Conservation (phyloP, 2,797 vertebrate genomes). For the Pseudochirops cupreus region DNA sequence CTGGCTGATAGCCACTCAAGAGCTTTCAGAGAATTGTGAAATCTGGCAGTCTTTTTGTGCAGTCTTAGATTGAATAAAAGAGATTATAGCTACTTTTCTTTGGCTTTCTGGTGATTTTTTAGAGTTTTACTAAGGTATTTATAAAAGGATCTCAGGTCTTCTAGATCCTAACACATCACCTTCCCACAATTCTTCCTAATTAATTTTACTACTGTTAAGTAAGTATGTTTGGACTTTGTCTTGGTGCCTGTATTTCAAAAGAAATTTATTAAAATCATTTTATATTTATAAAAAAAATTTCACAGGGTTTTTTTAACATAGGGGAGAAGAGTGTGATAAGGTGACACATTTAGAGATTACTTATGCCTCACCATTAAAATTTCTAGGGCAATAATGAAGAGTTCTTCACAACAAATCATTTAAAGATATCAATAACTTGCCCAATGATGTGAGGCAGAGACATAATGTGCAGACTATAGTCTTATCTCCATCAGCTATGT, state of each 20-base stretch:
- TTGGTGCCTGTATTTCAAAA: background rate
- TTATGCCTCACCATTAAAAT: background rate
- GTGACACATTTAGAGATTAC: background rate
- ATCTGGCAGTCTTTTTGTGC: background rate
- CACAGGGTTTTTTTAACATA: background rate
- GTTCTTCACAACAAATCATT: background rate
- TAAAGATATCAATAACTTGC: background rate
- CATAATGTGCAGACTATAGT: background rate
- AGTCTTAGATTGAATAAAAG: background rate
- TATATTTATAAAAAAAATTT: background rate
- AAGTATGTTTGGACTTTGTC: background rate
- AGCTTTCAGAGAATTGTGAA: background rate
- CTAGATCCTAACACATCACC: background rate
- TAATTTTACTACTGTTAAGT: background rate
- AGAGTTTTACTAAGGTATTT: background rate
- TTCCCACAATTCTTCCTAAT: background rate
- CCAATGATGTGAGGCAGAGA: background rate
- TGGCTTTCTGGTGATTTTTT: background rate
- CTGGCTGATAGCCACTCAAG: background rate
- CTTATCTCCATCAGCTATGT: background rate
- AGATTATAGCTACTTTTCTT: background rate
- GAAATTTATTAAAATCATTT: background rate
- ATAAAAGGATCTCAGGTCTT: background rate
- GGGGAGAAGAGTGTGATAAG: background rate
- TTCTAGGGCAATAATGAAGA: background rate